A percentile compares a stretch with the other conserved stretches of the same genome.
These are phyloP conservation scores for Melipona quadrifasciata DNA, from an alignment of 1,140 invertebrate species.

Conservation along the genomic window DNA sequence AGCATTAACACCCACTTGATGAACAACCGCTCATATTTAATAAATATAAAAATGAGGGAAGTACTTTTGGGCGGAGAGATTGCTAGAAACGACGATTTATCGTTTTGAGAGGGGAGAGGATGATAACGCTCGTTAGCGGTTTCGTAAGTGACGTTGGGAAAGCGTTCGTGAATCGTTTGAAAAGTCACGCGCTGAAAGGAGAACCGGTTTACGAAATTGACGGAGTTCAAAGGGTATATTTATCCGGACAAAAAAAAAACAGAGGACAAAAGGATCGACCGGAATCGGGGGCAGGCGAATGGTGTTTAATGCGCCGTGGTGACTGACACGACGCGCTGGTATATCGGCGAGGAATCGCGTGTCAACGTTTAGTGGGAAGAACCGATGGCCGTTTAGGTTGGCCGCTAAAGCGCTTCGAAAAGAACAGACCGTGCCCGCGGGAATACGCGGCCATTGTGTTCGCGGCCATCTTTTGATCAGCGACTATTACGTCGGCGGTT, in stretches of 20 bases:
- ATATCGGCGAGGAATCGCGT: slow-evolving; percentile 34
- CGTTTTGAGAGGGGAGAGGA: background rate
- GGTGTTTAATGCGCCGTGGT: background rate
- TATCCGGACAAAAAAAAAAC: background rate
- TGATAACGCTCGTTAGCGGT: slow-evolving; percentile 18
- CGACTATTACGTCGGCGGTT: slow-evolving; percentile 31
- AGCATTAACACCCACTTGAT: too few species aligned
- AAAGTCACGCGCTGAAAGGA: slow-evolving; percentile 12
- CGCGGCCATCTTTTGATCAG: slow-evolving; percentile 45
- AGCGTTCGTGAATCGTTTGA: background rate
- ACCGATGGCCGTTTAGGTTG: slow-evolving; percentile 6
- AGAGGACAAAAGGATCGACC: slow-evolving; percentile 7
- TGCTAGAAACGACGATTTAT: background rate
- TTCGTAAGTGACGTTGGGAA: background rate
- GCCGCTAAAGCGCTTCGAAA: background rate
- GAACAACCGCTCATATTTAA: too few species aligned
- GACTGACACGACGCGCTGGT: background rate
- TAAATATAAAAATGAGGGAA: too few species aligned
- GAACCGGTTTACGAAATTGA: slow-evolving; percentile 16
- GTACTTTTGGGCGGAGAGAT: too few species aligned
- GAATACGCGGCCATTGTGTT: slow-evolving; percentile 41
- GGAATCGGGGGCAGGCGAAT: background rate
- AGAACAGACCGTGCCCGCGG: slow-evolving; percentile 8
- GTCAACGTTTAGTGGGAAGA: slow-evolving; percentile 31
- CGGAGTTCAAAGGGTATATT: slow-evolving; percentile 20